phyloP scores from a whole-genome alignment of 2,888 invertebrate genomes.

The Sarcophaga caerulescens region DNA sequence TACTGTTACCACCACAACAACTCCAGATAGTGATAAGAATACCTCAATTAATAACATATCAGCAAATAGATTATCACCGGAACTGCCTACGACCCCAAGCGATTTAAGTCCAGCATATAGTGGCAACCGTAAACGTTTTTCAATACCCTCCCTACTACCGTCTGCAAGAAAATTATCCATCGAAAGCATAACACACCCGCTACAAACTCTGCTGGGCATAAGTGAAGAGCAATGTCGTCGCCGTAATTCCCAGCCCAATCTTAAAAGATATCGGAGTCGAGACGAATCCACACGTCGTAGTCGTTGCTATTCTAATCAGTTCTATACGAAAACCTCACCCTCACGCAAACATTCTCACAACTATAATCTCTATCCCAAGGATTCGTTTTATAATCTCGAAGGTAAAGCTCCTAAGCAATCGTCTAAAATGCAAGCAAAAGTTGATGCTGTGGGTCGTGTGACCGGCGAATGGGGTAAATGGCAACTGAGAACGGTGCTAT shows the following conservation, averaged over 20 bases:
- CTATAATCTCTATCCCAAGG: constrained; percentile 76
- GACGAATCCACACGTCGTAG: constrained; percentile 46
- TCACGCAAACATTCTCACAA: constrained; percentile 70
- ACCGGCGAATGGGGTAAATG: constrained; percentile 82
- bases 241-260: constrained; percentile 72
- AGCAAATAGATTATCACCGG: constrained; percentile 65
- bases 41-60: constrained; percentile 74
- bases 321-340: constrained; percentile 54
- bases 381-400: constrained; percentile 76
- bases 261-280: constrained; percentile 61
- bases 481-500: constrained; percentile 81
- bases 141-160: constrained; percentile 59
- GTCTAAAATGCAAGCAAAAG: constrained; percentile 78
- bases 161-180: constrained; percentile 65
- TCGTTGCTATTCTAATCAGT: constrained; percentile 58
- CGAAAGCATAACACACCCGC: constrained; percentile 59
- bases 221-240: constrained; percentile 71
- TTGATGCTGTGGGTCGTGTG: constrained; percentile 81
- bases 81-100: constrained; percentile 53
- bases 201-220: constrained; percentile 63
- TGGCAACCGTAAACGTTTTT: constrained; percentile 57
- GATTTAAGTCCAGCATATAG: constrained; percentile 50
- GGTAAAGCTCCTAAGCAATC: constrained; percentile 74
- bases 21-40: constrained; percentile 56
- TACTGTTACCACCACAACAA: constrained; percentile 48